A percentile compares a stretch with the other conserved stretches of the same genome.
These are phyloP conservation scores for Talpa occidentalis DNA, from an alignment of 2,113 vertebrate species.

Conservation along the genomic window DNA sequence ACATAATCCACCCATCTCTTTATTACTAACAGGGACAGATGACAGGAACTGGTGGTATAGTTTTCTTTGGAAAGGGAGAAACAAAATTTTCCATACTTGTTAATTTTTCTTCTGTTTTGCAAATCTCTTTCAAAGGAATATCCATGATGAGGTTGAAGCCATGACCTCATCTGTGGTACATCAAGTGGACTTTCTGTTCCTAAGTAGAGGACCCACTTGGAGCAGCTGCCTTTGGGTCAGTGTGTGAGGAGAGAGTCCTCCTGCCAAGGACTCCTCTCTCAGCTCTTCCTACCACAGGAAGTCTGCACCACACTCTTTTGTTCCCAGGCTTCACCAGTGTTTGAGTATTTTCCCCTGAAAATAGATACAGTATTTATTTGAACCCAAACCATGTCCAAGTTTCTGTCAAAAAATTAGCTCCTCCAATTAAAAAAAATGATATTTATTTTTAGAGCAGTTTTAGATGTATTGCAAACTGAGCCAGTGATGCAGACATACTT, in stretches of 20 bases:
- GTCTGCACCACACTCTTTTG: fast-evolving
- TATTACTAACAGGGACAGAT: neutral
- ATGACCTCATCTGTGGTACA: neutral
- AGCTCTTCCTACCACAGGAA: neutral
- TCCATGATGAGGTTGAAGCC: neutral
- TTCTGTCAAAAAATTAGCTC: neutral
- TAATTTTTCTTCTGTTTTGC: neutral
- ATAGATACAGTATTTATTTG: neutral
- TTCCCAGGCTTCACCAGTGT: neutral
- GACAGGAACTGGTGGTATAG: neutral
- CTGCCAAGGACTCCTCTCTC: neutral
- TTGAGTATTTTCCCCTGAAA: neutral
- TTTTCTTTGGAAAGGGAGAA: neutral
- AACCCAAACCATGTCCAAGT: neutral
- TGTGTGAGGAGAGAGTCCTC: neutral
- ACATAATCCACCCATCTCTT: neutral
- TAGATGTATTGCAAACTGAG: neutral
- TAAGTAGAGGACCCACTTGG: neutral
- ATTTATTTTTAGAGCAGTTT: neutral
- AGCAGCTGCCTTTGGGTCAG: neutral
- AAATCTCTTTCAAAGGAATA: neutral
- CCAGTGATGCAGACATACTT: neutral
- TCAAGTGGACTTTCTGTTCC: neutral
- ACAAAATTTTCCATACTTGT: neutral
- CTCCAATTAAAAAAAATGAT: neutral